Base-by-base conservation (phyloP, 2,797 vertebrate genomes). In the Gymnothorax javanicus region DNA sequence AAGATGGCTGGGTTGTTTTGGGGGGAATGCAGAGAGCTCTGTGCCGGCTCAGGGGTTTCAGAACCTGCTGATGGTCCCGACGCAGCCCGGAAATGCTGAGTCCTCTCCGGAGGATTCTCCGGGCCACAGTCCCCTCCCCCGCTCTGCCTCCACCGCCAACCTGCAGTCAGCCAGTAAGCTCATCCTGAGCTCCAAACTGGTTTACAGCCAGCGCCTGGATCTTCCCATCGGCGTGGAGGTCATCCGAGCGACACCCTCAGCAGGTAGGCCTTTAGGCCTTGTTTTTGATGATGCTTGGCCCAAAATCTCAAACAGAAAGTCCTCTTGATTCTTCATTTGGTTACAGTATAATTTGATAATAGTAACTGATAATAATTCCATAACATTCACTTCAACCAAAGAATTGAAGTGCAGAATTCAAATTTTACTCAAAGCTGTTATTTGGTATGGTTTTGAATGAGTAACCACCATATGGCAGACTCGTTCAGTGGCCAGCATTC, bases 81-180 rank as follows among this genome's bases (percentile, higher is more conserved):
- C 94, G 87, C 96, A 97, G 91, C 95, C 94, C 85, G 89, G 93
- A 90, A 95, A 94, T 69, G 81, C 94, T 0, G 97, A 97, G 89
- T 98, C 97, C 0, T 98, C 97, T 91, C 97, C 97, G 11, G 97
- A 99, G 92, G 91, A 94, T 0, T 97, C 97, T 85, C 96, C 97
- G 2, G 87, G 96, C 62, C 23, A 93, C 86, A 96, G 94, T 92
- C 95, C 97, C 9, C 95, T 99, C 92, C 97, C 98, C 17, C 97
- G 98, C 77, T 99, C 99, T 57, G 96, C 97, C 85, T 99, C 99
- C n/a, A 97, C 98, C 54, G 98, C 97, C 91, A 99, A 99, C 92
- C 95, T 99, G 87, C 98, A 99, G 90, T 99, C 99, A 85, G 98
- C 98, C 82, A 99, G 98, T 94, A 99, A 98, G 95, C 97, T 99